A percentile compares a stretch with the other conserved stretches of the same genome.
phyloP scores from a whole-genome alignment of 2,888 invertebrate genomes.

The Heteromurus nitidus region DNA sequence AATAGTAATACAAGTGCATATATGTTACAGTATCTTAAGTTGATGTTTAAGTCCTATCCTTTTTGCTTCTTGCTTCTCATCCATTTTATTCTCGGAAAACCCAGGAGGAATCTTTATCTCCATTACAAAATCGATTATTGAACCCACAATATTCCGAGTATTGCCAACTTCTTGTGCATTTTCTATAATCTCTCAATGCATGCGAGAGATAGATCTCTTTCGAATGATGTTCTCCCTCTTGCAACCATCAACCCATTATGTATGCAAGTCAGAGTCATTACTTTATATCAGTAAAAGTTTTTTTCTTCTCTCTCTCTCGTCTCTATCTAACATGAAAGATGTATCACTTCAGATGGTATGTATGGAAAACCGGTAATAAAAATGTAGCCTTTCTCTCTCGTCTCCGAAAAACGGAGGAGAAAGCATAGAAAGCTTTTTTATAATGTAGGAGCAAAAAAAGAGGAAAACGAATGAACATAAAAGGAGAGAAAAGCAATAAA shows the following conservation, averaged over 20 bases:
- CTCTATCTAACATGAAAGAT: background rate
- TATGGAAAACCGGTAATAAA: background rate
- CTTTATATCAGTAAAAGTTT: background rate
- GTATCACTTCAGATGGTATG: background rate
- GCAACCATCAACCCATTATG: background rate
- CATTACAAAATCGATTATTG: background rate
- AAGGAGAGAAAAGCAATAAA: conserved; percentile 41
- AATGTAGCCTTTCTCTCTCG: too few species aligned
- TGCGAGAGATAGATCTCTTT: background rate
- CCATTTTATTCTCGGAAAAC: too few species aligned
- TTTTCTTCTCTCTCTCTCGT: background rate
- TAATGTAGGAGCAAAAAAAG: background rate
- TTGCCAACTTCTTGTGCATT: background rate
- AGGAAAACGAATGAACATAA: conserved; percentile 29
- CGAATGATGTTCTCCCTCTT: too few species aligned
- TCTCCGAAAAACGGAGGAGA: too few species aligned
- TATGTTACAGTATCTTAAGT: too few species aligned
- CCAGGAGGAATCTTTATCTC: background rate
- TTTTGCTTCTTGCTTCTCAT: too few species aligned
- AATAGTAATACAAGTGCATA: too few species aligned
- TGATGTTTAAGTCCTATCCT: too few species aligned
- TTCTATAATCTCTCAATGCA: background rate
- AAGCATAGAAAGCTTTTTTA: background rate
- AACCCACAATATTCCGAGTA: background rate
- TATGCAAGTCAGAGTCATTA: background rate